phyloP scores from a whole-genome alignment of 2,888 invertebrate species.

The Torymus tubicola region DNA sequence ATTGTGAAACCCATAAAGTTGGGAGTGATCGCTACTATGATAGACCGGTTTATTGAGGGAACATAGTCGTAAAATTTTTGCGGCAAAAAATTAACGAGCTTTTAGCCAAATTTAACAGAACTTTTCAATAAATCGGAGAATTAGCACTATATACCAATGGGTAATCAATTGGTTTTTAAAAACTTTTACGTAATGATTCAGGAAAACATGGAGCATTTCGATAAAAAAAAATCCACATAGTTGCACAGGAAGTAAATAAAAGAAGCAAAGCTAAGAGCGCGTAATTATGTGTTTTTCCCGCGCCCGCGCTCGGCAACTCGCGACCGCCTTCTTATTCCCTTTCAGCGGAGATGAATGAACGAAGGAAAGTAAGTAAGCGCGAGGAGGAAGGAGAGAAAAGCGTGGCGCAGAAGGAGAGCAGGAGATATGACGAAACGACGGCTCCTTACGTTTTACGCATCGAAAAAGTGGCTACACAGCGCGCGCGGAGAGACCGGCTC shows the following conservation, averaged over 20 bases:
- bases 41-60: too few relatives aligned
- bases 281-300: conserved; percentile 24
- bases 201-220: too few relatives aligned
- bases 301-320: background rate
- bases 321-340: background rate
- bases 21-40: too few relatives aligned
- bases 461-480: conserved; percentile 46
- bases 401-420: background rate
- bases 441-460: background rate
- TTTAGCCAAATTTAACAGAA: too few relatives aligned
- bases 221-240: too few relatives aligned
- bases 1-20: too few relatives aligned
- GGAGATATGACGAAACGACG: conserved; percentile 20
- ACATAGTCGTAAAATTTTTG: too few relatives aligned
- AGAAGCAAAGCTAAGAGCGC: background rate
- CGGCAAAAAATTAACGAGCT: too few relatives aligned
- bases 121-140: too few relatives aligned
- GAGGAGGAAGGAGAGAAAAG: background rate
- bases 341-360: conserved; percentile 11
- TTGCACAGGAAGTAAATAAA: background rate
- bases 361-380: background rate
- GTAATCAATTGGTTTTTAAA: too few relatives aligned
- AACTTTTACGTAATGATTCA: too few relatives aligned
- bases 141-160: too few relatives aligned
- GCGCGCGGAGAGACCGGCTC: background rate